Base-by-base conservation (phyloP, 2,888 invertebrate species). In the Dryobotodes eremita region DNA sequence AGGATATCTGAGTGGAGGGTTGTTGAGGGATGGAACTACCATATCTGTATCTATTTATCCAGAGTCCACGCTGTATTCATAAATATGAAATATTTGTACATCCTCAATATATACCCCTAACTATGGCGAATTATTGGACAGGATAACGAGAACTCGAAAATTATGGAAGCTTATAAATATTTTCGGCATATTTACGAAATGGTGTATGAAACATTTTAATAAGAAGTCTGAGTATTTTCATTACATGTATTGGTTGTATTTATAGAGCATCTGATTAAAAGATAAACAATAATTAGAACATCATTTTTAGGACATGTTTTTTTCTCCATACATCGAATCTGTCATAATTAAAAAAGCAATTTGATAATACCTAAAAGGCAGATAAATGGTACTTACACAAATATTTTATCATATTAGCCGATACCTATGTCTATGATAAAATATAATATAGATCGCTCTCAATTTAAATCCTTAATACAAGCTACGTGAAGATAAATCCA, bases 121-220 rank as follows among this genome's bases (percentile, higher is more conserved):
- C 75, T 80, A 83, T 80, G 57, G 75, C 71, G 53, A 80, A 75
- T 84, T 83, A 83, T 83, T 83, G 68, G 68, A 80, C 75, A 75
- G 31, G 71, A 84, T 83, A 84, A 84, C 84, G 71, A 83, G 84
- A 75, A 71, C 53, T 83, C 59, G 75, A 84, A 84, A 75, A 36
- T 59, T 79, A 75, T 83, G 68, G 62, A 64, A 68, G 53, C 75
- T 75, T 75, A 80, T 83, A 83, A 83, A 84, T 84, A 75, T 71
- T 71, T 59, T 83, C 26, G 59, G 53, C 31, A 74, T 82, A 31
- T 79, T 62, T 75, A 83, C 62, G 83, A 83, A 57, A 71, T 53
- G 36, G 26, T 10, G 46, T 59, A 83, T 68, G 46, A 66, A 74
- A 31, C 13, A 42, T 57, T 74, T 79, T 73, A 79, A 65, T 62